A percentile compares a stretch with the other conserved stretches of the same genome.
Conservation (phyloP, 2,797 vertebrate genomes). For the Cossypha heuglini region DNA sequence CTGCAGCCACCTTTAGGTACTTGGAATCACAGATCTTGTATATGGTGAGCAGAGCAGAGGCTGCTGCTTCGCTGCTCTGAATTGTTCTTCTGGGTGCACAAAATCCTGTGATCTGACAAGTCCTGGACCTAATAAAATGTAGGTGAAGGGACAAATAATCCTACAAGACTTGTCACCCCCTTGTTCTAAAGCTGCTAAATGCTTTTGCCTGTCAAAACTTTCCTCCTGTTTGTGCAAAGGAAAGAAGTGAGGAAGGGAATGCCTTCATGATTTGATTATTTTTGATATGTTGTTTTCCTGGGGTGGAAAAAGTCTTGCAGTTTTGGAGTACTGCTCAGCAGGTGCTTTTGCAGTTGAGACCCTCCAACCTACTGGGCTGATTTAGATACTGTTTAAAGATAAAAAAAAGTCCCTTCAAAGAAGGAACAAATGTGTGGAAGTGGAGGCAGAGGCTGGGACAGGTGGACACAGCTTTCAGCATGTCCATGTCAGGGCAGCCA, state of each 20-base stretch:
- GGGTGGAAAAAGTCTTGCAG: fast-evolving
- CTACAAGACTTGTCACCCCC: neutral
- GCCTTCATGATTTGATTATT: neutral
- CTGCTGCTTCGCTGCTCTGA: neutral
- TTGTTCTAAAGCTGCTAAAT: neutral
- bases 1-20: slow-evolving; percentile 89
- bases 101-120: neutral
- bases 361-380: neutral
- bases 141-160: neutral
- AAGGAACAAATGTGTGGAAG: fast-evolving
- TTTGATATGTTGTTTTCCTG: neutral
- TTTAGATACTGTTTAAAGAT: neutral
- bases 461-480: neutral
- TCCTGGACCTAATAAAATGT: neutral
- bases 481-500: neutral
- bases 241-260: neutral
- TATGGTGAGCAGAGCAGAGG: neutral
- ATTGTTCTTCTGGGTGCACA: neutral
- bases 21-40: neutral
- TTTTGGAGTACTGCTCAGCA: neutral
- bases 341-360: neutral
- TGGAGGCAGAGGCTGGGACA: neutral
- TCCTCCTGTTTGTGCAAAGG: neutral
- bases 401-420: neutral
- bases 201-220: neutral